Evolutionary conservation across 2,888 invertebrate genomes (phyloP), one percentile per base, ranked within the genome.

Genomic region (Eumacrocentrus americanus): DNA sequence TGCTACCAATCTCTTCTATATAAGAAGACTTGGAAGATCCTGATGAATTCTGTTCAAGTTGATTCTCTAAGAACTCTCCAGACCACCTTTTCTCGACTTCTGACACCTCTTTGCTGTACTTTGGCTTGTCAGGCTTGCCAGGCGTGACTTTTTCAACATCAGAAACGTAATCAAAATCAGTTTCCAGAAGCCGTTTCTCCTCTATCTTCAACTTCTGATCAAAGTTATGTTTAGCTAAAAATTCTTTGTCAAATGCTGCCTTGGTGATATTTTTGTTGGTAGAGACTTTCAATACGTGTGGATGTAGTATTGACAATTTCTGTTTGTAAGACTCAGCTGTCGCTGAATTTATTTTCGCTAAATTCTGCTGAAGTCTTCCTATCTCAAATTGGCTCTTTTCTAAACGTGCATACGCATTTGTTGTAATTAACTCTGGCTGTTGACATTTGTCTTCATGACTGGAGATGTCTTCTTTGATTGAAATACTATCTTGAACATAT

Each of bases 51-150:
- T 65, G 70, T 11, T 74, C 70, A 14, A 71, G 40, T 14, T 70
- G 67, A 55, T 60, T 63, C 12, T 72, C 73, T 34, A 79, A 62
- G 58, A 76, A 78, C 55, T 76, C 76, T 1, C 76, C 77, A n/a
- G 77, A 78, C 78, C 78, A 79, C 51, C 77, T 61, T 40, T 74
- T 77, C 65, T 78, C 78, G 6, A 79, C 65, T 55, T 78, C 77
- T 2, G 68, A 68, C 11, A 79, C 77, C 42, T 73, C 74, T 57
- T 69, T 69, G 44, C 76, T 70, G 62, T 77, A 78, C 14, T 65
- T 65, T 0, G 72, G 73, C 29, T 60, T 70, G 9, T 61, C 57
- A 3, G 48, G 46, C n/a, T 16, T 37, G 3, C 18, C 6, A 2
- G 18, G 18, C 3, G 58, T 58, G 40, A 12, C 23, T 14, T 62